Evolutionary conservation across 2,113 vertebrate genomes (phyloP), one percentile per base, ranked within the genome.

Genomic region (Sylvietta virens): DNA sequence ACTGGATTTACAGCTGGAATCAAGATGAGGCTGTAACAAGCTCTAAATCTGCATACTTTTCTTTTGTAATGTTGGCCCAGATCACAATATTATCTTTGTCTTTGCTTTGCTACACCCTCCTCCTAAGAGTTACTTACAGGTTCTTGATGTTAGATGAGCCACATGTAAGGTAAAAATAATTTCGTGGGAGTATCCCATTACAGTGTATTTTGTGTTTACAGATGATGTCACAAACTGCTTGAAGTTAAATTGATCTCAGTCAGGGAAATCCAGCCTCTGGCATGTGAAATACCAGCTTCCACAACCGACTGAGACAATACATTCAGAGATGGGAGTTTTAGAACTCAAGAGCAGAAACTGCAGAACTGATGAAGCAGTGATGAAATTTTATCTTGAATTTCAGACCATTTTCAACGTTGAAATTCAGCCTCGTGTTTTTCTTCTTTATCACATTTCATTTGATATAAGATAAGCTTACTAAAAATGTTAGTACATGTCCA

Each of bases 1-100:
- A 23, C 8, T 79, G 60, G n/a, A 79, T 78, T 87, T 91, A 83
- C 47, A 94, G 22, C 23, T 76, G 44, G 27, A 94, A 80, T 86
- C 18, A 72, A 86, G 45, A 76, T 50, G 54, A 82, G 17, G 10
- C 16, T 93, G 30, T 51, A 90, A 64, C 6, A 77, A 27, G 6
- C 28, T 82, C 9, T 79, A 85, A 80, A 47, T 81, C 30, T 83
- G 14, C 30, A 40, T 10, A 37, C 12, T 3, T 54, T 67, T 42
- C 26, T 58, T 88, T 73, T 42, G 16, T 14, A 73, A 45, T 64
- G 61, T 80, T 86, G 67, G 30, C 21, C 30, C 3, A 6, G 35
- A 78, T 44, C 47, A 88, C 35, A 84, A 44, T 33, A 42, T 30
- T 40, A 51, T 2, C 19, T 14, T 67, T 84, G 33, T 74, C 31